Percentiles rank a stretch among this genome's conserved stretches.
phyloP scores from a whole-genome alignment of 1,140 invertebrate genomes.

The Cotesia chilonis region DNA sequence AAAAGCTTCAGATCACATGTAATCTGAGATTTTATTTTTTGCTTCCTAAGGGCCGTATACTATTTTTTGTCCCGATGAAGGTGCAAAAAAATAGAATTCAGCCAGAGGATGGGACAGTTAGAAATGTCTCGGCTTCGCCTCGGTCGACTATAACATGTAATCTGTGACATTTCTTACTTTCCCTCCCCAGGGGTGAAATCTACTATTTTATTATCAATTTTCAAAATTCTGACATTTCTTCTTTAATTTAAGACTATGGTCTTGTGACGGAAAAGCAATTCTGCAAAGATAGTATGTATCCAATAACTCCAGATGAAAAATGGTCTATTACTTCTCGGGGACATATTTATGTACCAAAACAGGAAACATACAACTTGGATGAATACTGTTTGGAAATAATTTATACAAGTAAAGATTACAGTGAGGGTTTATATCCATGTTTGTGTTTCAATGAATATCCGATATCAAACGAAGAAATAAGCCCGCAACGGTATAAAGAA shows the following conservation, averaged over 20 bases:
- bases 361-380: slow-evolving; percentile 30
- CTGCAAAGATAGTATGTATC: slow-evolving; percentile 40
- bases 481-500: not conserved
- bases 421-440: slow-evolving; percentile 26
- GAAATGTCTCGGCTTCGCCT: too few species aligned
- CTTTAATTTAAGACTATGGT: slow-evolving; percentile 44
- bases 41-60: too few species aligned
- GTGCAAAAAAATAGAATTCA: too few species aligned
- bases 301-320: slow-evolving; percentile 17
- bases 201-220: too few species aligned
- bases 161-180: too few species aligned
- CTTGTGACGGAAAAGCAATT: slow-evolving; percentile 39
- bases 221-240: not conserved
- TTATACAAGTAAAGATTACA: slow-evolving; percentile 6
- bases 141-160: too few species aligned
- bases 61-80: too few species aligned
- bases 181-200: too few species aligned
- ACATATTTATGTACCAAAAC: slow-evolving; percentile 6
- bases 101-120: too few species aligned
- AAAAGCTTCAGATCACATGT: too few species aligned
- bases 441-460: slow-evolving; percentile 1
- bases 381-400: slow-evolving; percentile 43
- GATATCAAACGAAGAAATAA: not conserved
- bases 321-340: slow-evolving; percentile 35
- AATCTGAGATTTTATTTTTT: too few species aligned